Evolutionary conservation across 1,140 invertebrate genomes (phyloP), one percentile per base, ranked within the genome.

Genomic region (Aplysia californica): DNA sequence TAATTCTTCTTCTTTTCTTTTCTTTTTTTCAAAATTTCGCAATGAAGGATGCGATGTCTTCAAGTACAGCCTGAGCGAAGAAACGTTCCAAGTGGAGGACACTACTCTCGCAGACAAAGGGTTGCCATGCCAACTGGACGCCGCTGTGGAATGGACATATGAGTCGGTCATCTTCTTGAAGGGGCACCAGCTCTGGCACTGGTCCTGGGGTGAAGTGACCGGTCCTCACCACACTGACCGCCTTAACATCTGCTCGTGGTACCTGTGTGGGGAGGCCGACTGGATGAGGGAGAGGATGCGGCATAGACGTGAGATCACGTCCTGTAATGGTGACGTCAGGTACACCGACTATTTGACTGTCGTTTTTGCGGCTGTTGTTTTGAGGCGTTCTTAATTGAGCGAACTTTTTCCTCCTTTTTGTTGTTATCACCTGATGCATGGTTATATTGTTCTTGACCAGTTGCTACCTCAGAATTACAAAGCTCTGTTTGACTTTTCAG

Each of bases 261-360:
- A 36, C 39, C 55, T 73, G n/a, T 73, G 70, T n/a, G 56, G 56
- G 33, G 70, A 73, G 36, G 56, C 55, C 1, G 58, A 73, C 35
- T 73, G 55, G 70, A 73, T 61, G 55, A 41, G 26, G 35, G 3
- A 36, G 58, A 39, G n/a, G 15, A n/a, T n/a, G n/a, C n/a, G n/a
- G n/a, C n/a, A n/a, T n/a, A 59, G 44, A 20, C 21, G 31, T 20
- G 44, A 26, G 26, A 39, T 1, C 23, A 5, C n/a, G 0, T 29
- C 31, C 3, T 73, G 70, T 61, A 73, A 73, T n/a, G 70, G 70
- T 4, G 70, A 73, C 23, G 21, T 20, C 21, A 59, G 70, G 70
- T 73, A 1, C 3, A 55, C n/a, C 1, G 29, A 6, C 15, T 2
- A 1, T 26, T 61, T 61, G 56, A 58, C 26, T 10, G 15, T n/a